These are phyloP conservation scores for Drosophila paulistorum DNA, from an alignment of 1,140 invertebrate genomes.

Conservation along the genomic window DNA sequence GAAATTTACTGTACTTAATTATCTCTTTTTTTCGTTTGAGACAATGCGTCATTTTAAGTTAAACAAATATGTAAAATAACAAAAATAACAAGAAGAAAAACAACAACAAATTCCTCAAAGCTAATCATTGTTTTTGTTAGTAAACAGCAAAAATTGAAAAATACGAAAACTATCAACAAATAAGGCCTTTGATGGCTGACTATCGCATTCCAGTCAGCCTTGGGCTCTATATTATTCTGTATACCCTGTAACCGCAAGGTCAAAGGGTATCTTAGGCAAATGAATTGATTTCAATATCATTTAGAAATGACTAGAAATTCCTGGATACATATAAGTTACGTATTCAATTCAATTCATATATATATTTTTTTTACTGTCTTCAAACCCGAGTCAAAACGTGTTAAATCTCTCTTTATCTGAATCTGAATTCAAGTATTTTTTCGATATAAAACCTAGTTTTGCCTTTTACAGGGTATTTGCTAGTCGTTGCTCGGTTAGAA, in stretches of 20 bases:
- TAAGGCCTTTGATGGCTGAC: slow-evolving; percentile 46
- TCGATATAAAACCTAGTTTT: no score
- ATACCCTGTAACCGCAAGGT: slow-evolving; percentile 1
- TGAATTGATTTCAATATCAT: no score
- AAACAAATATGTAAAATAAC: background rate
- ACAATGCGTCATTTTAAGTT: slow-evolving; percentile 20
- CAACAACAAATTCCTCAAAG: slow-evolving; percentile 15
- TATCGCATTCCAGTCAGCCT: slow-evolving; percentile 59
- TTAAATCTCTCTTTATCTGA: no score
- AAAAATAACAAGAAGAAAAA: background rate
- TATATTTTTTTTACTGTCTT: no score
- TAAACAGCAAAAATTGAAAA: slow-evolving; percentile 36
- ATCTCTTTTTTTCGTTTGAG: background rate
- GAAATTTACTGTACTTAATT: slow-evolving; percentile 5
- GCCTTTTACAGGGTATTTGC: background rate
- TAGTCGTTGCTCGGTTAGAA: background rate
- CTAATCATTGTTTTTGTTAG: slow-evolving; percentile 45
- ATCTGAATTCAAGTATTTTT: no score
- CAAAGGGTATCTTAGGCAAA: background rate
- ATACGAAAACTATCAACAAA: slow-evolving; percentile 41
- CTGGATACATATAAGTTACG: no score
- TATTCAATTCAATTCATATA: no score
- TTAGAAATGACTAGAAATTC: no score
- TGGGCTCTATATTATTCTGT: slow-evolving; percentile 40
- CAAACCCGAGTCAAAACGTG: no score